Evolutionary conservation across 2,888 invertebrate genomes (phyloP).

Genomic region (Tridacna crocea): DNA sequence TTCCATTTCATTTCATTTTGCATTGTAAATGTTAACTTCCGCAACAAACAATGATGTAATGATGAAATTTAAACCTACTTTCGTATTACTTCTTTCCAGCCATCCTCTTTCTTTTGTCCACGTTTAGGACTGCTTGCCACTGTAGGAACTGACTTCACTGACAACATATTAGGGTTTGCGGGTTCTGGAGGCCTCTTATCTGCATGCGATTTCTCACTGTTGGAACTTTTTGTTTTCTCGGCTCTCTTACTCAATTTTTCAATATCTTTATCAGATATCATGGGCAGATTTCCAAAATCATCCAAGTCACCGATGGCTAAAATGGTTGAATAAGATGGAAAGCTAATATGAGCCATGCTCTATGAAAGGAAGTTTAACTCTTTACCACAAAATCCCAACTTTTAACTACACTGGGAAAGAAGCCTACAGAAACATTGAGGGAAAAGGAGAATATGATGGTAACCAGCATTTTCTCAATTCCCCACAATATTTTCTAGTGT

Average conservation of each 20-base stretch:
- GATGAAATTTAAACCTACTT: slow-evolving; percentile 86
- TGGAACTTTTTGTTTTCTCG: slow-evolving; percentile 64
- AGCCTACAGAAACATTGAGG: no score
- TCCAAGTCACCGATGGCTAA: slow-evolving; percentile 83
- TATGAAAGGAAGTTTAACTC: background rate
- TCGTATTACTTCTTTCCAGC: slow-evolving; percentile 98
- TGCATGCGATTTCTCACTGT: slow-evolving; percentile 47
- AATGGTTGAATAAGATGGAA: slow-evolving; percentile 33
- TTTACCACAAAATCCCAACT: no score
- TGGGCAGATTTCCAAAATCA: slow-evolving; percentile 81
- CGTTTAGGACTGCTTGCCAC: slow-evolving; percentile 78
- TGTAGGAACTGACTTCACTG: slow-evolving; percentile 63
- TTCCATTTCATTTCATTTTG: no score
- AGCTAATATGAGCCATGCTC: background rate
- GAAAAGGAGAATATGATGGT: no score
- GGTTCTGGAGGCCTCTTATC: slow-evolving; percentile 52
- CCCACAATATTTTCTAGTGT: no score
- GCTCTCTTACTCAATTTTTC: slow-evolving; percentile 74
- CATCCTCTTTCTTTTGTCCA: slow-evolving; percentile 89
- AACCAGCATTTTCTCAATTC: no score
- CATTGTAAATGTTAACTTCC: no score
- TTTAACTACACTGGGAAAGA: no score
- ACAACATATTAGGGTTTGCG: slow-evolving; percentile 85
- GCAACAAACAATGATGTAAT: background rate
- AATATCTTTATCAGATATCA: slow-evolving; percentile 73